Base-by-base conservation (phyloP, 37 sponge, comb jelly and placozoan species). In the Oscarella lobularis region DNA sequence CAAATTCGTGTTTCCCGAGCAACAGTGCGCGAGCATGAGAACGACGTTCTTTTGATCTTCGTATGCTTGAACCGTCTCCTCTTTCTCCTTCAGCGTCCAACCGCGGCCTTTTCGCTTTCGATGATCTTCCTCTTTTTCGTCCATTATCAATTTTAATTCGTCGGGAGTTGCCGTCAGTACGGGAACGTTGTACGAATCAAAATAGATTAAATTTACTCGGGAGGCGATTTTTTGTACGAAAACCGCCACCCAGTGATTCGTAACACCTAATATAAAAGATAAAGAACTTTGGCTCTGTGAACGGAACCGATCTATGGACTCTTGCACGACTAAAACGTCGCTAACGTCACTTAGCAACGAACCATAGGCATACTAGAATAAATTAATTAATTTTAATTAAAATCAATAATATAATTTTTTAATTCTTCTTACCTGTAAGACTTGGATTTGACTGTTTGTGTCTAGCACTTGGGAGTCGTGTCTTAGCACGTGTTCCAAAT, bases 221-320 rank as follows among this genome's bases (percentile, higher is more conserved):
- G 31, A 33, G 2, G 40, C 75, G 0, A 27, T 29, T 27, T 73
- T 76, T 54, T 76, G 67, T 36, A 78, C 78, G 36, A 77, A 55
- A 31, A 81, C 38, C 2, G 78, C 32, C 1, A 81, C 68, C 86
- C 86, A 85, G 69, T 85, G 86, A 67, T 85, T 81, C 38, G 80
- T 81, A 27, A 85, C 82, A 38, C 86, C 86, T 54, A 85, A 35
- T 31, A 85, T 66, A 40, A 85, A 74, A n/a, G n/a, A n/a, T n/a
- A n/a, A n/a, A n/a, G n/a, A n/a, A n/a, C n/a, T n/a, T n/a, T n/a
- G n/a, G n/a, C n/a, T n/a, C n/a, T n/a, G n/a, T n/a, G n/a, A n/a
- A n/a, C n/a, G n/a, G n/a, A n/a, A n/a, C n/a, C n/a, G n/a, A n/a
- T n/a, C n/a, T n/a, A n/a, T n/a, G n/a, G n/a, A n/a, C n/a, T n/a